Conservation (phyloP, 1,140 invertebrate species). For the Macrocentrus cingulum region DNA sequence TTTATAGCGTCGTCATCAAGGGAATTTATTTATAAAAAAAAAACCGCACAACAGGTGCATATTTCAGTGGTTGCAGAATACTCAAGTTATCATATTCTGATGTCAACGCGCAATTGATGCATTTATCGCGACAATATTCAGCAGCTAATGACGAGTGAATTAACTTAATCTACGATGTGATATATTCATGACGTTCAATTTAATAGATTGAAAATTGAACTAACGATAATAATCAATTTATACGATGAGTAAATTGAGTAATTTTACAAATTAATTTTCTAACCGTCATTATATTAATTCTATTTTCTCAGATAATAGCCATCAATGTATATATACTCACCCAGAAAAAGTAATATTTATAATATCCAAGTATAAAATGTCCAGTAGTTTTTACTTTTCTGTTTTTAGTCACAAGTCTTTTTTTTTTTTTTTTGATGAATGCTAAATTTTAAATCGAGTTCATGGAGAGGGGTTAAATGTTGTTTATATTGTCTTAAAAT, state of each 20-base stretch:
- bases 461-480: too few species aligned
- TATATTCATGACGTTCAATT: background rate
- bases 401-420: background rate
- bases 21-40: background rate
- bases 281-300: background rate
- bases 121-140: conserved; percentile 10
- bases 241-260: background rate
- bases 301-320: background rate
- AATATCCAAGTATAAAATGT: background rate
- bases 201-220: background rate
- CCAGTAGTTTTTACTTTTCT: background rate
- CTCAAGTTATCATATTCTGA: too few species aligned
- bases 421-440: background rate
- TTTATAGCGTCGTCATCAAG: too few species aligned
- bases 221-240: background rate
- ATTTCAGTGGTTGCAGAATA: too few species aligned
- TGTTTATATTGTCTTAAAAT: too few species aligned
- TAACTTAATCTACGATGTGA: background rate
- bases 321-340: background rate
- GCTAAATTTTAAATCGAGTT: background rate
- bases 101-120: background rate
- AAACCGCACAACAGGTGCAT: too few species aligned
- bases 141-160: conserved; percentile 5
- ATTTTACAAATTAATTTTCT: too few species aligned
- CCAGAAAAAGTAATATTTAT: background rate